phyloP scores from a whole-genome alignment of 2,888 invertebrate genomes.

The Heliconius cydno region DNA sequence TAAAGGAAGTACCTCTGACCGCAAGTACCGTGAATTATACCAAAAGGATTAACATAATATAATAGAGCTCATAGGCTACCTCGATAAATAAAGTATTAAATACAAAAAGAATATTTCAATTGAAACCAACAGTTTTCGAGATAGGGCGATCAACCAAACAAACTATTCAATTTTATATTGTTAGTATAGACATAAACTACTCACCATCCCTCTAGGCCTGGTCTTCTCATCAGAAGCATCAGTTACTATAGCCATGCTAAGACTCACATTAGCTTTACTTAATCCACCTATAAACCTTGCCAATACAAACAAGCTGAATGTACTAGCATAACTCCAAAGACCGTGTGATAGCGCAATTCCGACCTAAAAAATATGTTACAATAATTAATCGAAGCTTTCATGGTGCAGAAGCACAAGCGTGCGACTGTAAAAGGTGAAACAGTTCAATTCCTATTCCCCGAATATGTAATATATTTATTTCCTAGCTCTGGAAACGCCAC shows the following conservation, averaged over 20 bases:
- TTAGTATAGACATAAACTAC: slow-evolving; percentile 30
- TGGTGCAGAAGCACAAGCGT: too few relatives aligned
- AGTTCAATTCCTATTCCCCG: too few relatives aligned
- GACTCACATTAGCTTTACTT: slow-evolving; percentile 97
- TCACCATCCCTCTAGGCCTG: slow-evolving; percentile 97
- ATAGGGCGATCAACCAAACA: too few relatives aligned
- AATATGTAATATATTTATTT: too few relatives aligned
- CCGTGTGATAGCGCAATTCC: slow-evolving; percentile 94
- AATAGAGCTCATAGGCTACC: too few relatives aligned
- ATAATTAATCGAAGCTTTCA: neutral
- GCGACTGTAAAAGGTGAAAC: too few relatives aligned
- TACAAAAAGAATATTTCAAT: too few relatives aligned
- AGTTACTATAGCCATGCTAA: slow-evolving; percentile 97
- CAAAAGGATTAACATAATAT: too few relatives aligned
- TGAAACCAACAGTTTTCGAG: too few relatives aligned
- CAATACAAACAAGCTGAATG: slow-evolving; percentile 95
- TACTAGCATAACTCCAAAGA: slow-evolving; percentile 94
- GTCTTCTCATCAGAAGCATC: slow-evolving; percentile 93
- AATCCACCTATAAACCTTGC: slow-evolving; percentile 97
- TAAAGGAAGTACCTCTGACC: too few relatives aligned
- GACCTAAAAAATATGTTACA: slow-evolving; percentile 80
- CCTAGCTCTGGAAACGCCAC: neutral
- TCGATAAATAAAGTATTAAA: too few relatives aligned
- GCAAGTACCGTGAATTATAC: too few relatives aligned
- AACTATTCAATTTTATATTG: neutral